Evolutionary conservation across 2,113 vertebrate genomes (phyloP).

Genomic region (Engraulis encrasicolus): DNA sequence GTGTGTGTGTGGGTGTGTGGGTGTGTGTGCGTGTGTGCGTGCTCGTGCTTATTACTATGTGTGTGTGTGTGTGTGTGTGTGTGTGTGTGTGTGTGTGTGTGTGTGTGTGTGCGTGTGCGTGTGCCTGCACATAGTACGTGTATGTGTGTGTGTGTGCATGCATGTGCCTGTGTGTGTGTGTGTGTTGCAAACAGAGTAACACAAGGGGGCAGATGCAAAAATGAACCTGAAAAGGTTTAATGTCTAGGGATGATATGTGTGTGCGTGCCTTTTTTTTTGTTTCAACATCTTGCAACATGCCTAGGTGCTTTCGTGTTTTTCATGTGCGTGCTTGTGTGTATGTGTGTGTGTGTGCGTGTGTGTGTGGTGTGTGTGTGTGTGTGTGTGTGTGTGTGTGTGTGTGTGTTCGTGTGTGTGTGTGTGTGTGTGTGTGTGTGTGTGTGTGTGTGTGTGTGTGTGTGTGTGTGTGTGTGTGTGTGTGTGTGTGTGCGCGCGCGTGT

Average conservation of each 20-base stretch:
- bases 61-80: background rate
- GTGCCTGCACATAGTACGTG: no score
- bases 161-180: no score
- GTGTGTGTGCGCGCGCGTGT: background rate
- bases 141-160: no score
- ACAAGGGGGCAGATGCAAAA: no score
- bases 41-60: background rate
- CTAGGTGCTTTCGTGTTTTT: no score
- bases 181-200: no score
- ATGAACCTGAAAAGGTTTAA: no score
- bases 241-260: no score
- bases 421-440: background rate
- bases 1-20: slow-evolving; percentile 30
- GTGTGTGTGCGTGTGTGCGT: no score
- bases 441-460: no score
- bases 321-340: background rate
- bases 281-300: background rate
- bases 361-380: background rate
- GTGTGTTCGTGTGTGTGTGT: background rate
- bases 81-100: slow-evolving; percentile 3
- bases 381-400: background rate
- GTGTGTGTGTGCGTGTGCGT: slow-evolving; percentile 11
- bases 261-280: background rate
- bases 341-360: background rate
- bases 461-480: background rate